Evolutionary conservation across 1,140 invertebrate species (phyloP), one percentile per base, ranked within the genome.

Genomic region (Trachelipus rathkii): DNA sequence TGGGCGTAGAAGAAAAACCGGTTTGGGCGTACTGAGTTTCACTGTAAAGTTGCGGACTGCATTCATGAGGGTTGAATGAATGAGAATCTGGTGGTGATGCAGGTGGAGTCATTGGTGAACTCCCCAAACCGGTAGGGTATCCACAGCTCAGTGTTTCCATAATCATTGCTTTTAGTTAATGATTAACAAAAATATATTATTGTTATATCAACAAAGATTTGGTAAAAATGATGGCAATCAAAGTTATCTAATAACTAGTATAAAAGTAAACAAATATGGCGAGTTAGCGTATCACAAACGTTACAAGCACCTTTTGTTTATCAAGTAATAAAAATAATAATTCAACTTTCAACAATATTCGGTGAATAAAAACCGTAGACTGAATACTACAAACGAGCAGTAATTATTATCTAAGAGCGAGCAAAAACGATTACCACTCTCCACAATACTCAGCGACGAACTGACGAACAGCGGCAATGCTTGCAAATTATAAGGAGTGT

Each of bases 61-160:
- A 78, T 44, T 72, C 45, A 44, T 19, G 23, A 73, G 75, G 23
- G 53, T 71, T 23, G 77, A 76, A 72, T 75, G 73, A 3, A 67
- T 78, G 60, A 74, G 77, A 33, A 74, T 76, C 24, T 72, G 71
- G 44, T 71, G 77, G 77, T 45, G 77, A 75, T 9, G 77, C 77
- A 53, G 77, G 77, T 60, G 77, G 77, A 8, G 77, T 76, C 67
- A 78, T 78, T 44, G 77, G 77, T 10, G 44, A 53, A 66, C 71
- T 33, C 10, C 46, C 75, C 10, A 76, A 66, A 23, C 67, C 70
- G 45, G 50, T 44, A 24, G 71, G 60, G 33, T 73, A 78, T 69
- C 74, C 74, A 24, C 77, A 78, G 44, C 75, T 74, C 19, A 78
- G 44, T 19, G 77, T 60, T 66, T 78, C 77, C 77, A 76, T 78